Evolutionary conservation across 2,797 vertebrate genomes (phyloP).

Genomic region (Myotis planiceps): DNA sequence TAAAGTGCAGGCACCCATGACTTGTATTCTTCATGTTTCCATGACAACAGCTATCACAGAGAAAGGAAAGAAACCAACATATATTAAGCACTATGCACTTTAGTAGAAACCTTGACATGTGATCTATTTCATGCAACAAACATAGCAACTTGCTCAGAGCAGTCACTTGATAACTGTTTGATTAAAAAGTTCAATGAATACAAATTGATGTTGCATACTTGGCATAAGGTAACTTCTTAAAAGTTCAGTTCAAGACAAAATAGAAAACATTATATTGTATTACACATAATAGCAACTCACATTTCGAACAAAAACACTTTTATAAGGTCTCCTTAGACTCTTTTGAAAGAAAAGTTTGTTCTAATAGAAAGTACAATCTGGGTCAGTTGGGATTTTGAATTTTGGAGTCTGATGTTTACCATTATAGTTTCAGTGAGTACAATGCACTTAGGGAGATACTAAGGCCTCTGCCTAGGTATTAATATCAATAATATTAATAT

Average conservation of each 20-base stretch:
- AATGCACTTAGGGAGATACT: not conserved
- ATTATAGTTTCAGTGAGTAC: not conserved
- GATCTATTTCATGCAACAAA: conserved; percentile 40
- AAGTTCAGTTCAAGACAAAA: not conserved
- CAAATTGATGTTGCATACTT: conserved; percentile 39
- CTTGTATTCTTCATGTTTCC: conserved; percentile 63
- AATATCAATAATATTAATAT: not conserved
- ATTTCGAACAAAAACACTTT: not conserved
- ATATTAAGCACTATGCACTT: conserved; percentile 50
- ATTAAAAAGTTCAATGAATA: conserved; percentile 24
- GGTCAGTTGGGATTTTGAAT: not conserved
- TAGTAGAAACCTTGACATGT: conserved; percentile 31
- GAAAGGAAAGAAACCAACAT: conserved; percentile 35
- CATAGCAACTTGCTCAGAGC: not conserved
- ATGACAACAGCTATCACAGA: conserved; percentile 60
- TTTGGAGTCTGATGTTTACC: not conserved
- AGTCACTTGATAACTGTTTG: conserved; percentile 29
- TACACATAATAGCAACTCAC: not conserved
- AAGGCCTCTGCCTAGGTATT: not conserved
- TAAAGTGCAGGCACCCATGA: conserved; percentile 43
- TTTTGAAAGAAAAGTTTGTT: conserved; percentile 13
- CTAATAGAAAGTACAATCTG: conserved; percentile 5
- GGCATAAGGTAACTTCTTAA: conserved; percentile 10
- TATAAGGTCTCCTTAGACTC: not conserved
- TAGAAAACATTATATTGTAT: not conserved